Evolutionary conservation across 2,888 invertebrate species (phyloP), one percentile per base, ranked within the genome.

Genomic region (Panzeria rudis): DNA sequence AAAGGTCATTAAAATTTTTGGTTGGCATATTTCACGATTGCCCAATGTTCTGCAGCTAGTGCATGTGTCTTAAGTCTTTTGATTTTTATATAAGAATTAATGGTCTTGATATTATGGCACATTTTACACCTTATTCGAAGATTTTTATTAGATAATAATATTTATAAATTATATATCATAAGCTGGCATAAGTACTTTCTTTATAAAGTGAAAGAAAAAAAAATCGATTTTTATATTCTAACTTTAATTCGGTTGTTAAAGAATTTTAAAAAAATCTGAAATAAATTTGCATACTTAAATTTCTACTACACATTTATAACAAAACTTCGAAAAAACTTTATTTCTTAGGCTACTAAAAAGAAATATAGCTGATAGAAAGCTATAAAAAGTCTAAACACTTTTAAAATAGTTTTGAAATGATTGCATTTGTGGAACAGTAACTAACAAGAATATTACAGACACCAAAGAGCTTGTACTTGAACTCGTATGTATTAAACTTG

Each of bases 21-120:
- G 29, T 20, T 35, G 11, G 38, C 1, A 20, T 29, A 66, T 50
- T n/a, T 35, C 23, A 66, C 29, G 2, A 32, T 29, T 17, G 13
- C 6, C 11, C 13, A 54, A 20, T 52, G 15, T 8, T 52, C 1
- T 2, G 13, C 2, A 38, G 8, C 23, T 38, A n/a, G 71, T 44
- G n/a, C 38, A 25, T 72, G 13, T 72, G 20, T 35, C 29, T 59
- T 72, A 62, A 47, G 61, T 35, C 25, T 32, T 73, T 25, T 61
- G 44, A 15, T 17, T 47, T 13, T 35, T n/a, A 17, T n/a, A 17
- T 47, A 3, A 8, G 6, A 17, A 0, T 41, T 41, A 13, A 47
- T 47, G 47, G 6, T 47, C 17, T 47, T 11, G 20, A 17, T n/a
- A 50, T 20, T 8, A 50, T 50, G 8, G 9, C 17, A 29, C 9